Evolutionary conservation across 2,113 vertebrate species (phyloP).

Genomic region (Crypturellus undulatus): DNA sequence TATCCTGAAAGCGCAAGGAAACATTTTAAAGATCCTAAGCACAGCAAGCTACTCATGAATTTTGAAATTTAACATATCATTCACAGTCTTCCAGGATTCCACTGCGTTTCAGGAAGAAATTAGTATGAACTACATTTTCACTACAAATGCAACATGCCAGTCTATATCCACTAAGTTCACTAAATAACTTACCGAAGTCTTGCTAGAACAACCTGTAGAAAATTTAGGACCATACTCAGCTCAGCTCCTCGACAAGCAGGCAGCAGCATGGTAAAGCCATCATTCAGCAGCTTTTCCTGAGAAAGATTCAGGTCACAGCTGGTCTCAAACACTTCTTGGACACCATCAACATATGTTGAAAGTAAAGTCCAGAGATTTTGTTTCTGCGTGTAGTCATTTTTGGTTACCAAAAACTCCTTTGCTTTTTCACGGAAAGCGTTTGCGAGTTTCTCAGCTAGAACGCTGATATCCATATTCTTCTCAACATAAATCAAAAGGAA

Average conservation of each 20-base stretch:
- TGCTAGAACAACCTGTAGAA: conserved; percentile 87
- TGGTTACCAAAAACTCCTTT: conserved; percentile 92
- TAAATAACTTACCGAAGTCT: conserved; percentile 87
- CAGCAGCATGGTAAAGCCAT: conserved; percentile 93
- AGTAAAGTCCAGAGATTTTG: conserved; percentile 90
- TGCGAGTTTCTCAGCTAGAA: conserved; percentile 86
- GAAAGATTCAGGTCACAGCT: conserved; percentile 86
- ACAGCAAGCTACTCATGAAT: background rate
- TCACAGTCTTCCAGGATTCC: background rate
- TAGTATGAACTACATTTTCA: background rate
- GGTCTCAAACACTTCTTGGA: conserved; percentile 92
- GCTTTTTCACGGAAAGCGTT: conserved; percentile 86
- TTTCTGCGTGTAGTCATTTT: conserved; percentile 85
- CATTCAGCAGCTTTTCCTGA: conserved; percentile 92
- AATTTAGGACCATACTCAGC: conserved; percentile 85
- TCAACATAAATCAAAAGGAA: conserved; percentile 90
- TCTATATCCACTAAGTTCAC: background rate
- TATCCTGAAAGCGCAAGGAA: background rate
- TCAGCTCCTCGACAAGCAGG: conserved; percentile 90
- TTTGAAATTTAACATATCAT: background rate
- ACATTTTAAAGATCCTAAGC: background rate
- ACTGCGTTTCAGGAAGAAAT: background rate
- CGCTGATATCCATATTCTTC: conserved; percentile 87
- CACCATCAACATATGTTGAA: conserved; percentile 90
- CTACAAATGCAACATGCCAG: background rate